phyloP scores from a whole-genome alignment of 2,888 invertebrate genomes.

The Hemistola chrysoprasaria region DNA sequence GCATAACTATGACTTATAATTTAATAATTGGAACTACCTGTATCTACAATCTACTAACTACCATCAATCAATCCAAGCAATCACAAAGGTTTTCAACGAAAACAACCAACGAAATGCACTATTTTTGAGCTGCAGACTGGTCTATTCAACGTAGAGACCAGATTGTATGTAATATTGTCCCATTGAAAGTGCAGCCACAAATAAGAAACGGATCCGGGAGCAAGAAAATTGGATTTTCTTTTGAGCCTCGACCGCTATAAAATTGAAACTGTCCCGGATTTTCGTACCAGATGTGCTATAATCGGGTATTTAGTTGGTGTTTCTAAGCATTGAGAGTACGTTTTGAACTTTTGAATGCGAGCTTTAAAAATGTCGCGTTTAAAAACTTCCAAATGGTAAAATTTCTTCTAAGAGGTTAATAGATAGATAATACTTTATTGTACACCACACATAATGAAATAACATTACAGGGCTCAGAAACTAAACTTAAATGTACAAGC shows the following conservation, averaged over 20 bases:
- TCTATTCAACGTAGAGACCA: slow-evolving; percentile 35
- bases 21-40: too few species aligned
- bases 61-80: not conserved
- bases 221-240: slow-evolving; percentile 58
- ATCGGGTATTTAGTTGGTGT: slow-evolving; percentile 15
- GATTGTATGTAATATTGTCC: slow-evolving; percentile 52
- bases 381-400: too few species aligned
- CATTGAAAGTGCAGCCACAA: slow-evolving; percentile 54
- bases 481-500: too few species aligned
- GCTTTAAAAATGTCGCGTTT: too few species aligned
- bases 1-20: too few species aligned
- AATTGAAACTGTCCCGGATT: slow-evolving; percentile 37
- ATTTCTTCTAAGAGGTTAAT: too few species aligned
- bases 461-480: too few species aligned
- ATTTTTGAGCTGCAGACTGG: slow-evolving; percentile 24
- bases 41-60: too few species aligned
- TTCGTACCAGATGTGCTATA: slow-evolving; percentile 17
- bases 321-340: slow-evolving; percentile 5
- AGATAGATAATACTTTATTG: too few species aligned
- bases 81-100: not conserved
- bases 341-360: not conserved
- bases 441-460: too few species aligned
- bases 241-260: slow-evolving; percentile 39
- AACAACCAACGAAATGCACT: slow-evolving; percentile 15
- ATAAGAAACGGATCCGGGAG: slow-evolving; percentile 45